Evolutionary conservation across 2,113 vertebrate genomes (phyloP).

Genomic region (Protobothrops flavoviridis): DNA sequence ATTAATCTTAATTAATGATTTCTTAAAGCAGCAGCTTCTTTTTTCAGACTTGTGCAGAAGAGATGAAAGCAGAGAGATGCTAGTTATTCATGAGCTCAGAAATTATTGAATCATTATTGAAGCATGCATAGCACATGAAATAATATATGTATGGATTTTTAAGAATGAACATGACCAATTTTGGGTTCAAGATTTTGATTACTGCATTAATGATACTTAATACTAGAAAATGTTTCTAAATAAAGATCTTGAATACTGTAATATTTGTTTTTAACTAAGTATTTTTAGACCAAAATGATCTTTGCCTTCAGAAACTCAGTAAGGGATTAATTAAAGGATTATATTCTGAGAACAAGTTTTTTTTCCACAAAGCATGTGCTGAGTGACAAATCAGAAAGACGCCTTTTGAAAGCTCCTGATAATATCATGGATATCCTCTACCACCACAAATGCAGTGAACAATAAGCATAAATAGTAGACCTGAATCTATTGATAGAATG

Average conservation of each 20-base stretch:
- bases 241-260: background rate
- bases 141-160: background rate
- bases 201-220: background rate
- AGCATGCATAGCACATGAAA: too few relatives aligned
- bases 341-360: background rate
- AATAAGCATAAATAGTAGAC: background rate
- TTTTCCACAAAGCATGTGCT: background rate
- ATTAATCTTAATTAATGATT: background rate
- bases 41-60: background rate
- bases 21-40: background rate
- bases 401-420: background rate
- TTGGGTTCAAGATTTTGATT: background rate
- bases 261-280: background rate
- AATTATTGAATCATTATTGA: background rate
- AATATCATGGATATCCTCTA: background rate
- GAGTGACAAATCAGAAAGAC: background rate
- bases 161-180: background rate
- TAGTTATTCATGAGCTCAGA: background rate
- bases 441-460: background rate
- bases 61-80: background rate
- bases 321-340: background rate
- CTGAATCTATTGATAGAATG: background rate
- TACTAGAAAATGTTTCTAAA: background rate
- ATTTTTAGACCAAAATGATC: background rate
- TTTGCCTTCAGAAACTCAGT: background rate